A percentile compares a stretch with the other conserved stretches of the same genome.
Conservation (phyloP, 35 echinoderm and acorn worm genomes). For the Apostichopus californicus region DNA sequence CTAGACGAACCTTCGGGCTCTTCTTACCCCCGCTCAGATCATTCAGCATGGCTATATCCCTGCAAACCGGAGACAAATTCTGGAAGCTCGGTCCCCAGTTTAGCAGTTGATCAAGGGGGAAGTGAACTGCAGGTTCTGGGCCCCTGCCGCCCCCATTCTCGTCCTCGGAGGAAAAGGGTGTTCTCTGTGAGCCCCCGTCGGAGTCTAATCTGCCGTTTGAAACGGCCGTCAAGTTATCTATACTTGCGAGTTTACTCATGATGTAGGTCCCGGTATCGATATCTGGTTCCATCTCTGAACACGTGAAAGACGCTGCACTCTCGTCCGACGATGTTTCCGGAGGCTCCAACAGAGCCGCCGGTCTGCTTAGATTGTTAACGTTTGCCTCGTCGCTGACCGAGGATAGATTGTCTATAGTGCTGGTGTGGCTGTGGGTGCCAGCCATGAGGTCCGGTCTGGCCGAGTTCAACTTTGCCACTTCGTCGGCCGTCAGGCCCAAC, state of each 20-base stretch:
- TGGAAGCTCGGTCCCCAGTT: slow-evolving; percentile 95
- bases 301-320: slow-evolving; percentile 97
- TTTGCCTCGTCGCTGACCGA: slow-evolving; percentile 67
- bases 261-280: slow-evolving; percentile 66
- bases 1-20: slow-evolving; percentile 37
- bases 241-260: slow-evolving; percentile 71
- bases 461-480: slow-evolving; percentile 86
- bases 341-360: slow-evolving; percentile 75
- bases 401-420: slow-evolving; percentile 95
- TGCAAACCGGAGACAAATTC: slow-evolving; percentile 81
- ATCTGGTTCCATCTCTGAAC: slow-evolving; percentile 91
- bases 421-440: slow-evolving; percentile 92
- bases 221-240: slow-evolving; percentile 61
- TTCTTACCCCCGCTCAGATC: slow-evolving; percentile 60
- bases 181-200: slow-evolving; percentile 81
- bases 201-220: slow-evolving; percentile 78
- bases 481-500: slow-evolving; percentile 88
- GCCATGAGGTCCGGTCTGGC: slow-evolving; percentile 84
- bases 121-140: slow-evolving; percentile 53
- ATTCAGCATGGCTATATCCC: slow-evolving; percentile 88
- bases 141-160: slow-evolving; percentile 57
- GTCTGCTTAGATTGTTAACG: slow-evolving; percentile 49
- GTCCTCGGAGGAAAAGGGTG: slow-evolving; percentile 88
- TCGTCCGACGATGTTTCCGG: slow-evolving; percentile 88
- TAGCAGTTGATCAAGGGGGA: slow-evolving; percentile 82